Percentiles rank a stretch among this genome's conserved stretches.
Evolutionary conservation across 1,140 invertebrate genomes (phyloP).

Genomic region (Archegozetes longisetosus): DNA sequence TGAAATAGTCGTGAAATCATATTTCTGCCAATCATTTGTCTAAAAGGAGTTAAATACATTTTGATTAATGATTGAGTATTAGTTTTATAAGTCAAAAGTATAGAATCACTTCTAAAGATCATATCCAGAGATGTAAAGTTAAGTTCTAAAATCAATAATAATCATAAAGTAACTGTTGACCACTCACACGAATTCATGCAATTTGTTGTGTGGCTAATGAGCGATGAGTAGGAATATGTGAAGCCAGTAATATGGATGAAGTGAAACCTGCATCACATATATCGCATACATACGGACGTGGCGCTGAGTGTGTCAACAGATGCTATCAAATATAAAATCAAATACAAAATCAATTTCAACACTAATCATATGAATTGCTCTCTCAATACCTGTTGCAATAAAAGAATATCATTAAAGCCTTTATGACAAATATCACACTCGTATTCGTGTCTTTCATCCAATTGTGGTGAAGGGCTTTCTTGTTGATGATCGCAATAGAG

Average conservation of each 20-base stretch:
- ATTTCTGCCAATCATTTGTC: no score
- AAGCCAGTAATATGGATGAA: conserved; percentile 21
- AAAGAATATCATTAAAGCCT: neutral
- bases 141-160: no score
- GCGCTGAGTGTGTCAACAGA: conserved; percentile 24
- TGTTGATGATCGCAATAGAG: conserved; percentile 22
- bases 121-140: no score
- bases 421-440: neutral
- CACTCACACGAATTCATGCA: neutral
- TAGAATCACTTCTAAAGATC: no score
- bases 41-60: no score
- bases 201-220: neutral
- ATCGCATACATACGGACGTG: conserved; percentile 26
- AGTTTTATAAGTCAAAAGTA: no score
- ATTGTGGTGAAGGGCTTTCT: conserved; percentile 8
- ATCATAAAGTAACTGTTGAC: no score
- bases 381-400: neutral
- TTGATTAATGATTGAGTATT: no score
- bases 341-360: neutral
- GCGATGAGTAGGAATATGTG: conserved; percentile 23
- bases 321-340: conserved; percentile 21
- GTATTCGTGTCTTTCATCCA: neutral
- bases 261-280: conserved; percentile 28
- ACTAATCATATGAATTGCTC: neutral
- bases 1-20: no score